Evolutionary conservation across 2,797 vertebrate species (phyloP), one percentile per base, ranked within the genome.

Genomic region (Siniperca scherzeri): DNA sequence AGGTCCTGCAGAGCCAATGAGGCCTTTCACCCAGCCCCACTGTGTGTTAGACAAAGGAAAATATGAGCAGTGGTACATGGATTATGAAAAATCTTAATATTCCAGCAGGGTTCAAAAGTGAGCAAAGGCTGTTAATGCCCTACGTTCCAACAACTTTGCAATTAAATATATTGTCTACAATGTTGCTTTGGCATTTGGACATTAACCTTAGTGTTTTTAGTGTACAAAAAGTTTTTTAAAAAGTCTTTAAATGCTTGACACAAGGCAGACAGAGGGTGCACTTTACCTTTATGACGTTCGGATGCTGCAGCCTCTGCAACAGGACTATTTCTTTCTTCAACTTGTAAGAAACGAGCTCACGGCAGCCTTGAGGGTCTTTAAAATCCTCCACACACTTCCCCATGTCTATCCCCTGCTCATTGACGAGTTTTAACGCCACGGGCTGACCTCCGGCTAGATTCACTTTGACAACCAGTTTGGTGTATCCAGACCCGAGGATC

Each of bases 321-420:
- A 98, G 91, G 30, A 95, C 86, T 66, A 97, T 95, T 95, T 98
- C 97, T 81, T 98, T 98, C 85, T 96, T 95, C 89, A 98, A 84
- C 82, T 98, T 98, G 92, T 94, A 97, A 1, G 96, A 95, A 50
- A 98, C 97, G 38, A 98, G 95, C 74, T 97, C 93, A 14, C 94
- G 91, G 91, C 97, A 98, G 69, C 96, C 96, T 4, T 67, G 88
- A 0, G 91, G 89, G 33, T 97, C 96, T 56, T 92, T 88, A 75
- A 97, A 96, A 2, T 96, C 95, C 84, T 95, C 94, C 83, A 97
- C 38, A 75, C 97, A 98, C 57, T 93, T 94, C 38, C 89, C 94
- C 95, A 98, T 97, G 92, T 98, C 97, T 42, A 94, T 92, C 22
- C 97, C 97, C 62, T 96, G 92, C 53, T 94, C 90, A 80, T 97